Base-by-base conservation (phyloP, 2,113 vertebrate genomes). In the Ploceus nigricollis region DNA sequence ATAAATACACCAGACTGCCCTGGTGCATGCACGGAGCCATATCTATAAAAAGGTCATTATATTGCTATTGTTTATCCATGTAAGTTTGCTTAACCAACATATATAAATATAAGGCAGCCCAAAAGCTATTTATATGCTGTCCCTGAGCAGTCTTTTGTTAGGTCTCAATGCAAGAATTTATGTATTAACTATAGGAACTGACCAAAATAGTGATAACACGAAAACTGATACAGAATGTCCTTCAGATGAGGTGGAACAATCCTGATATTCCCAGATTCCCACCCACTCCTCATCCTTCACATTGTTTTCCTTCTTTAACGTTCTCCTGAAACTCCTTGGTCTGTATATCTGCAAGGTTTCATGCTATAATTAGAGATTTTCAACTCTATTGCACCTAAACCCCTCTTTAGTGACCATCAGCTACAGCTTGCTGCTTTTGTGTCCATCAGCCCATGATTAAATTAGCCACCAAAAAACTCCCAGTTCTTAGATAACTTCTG, bases 391-490 rank as follows among this genome's bases (percentile, higher is more conserved):
- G 48, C 23, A 35, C 40, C 23, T 11, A 56, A 50, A 54, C 1
- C 5, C 17, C 23, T 53, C 48, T 87, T 51, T 7, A 19, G 28
- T 72, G 68, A 82, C 61, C 84, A 83, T 63, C 80, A 90, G 84
- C 63, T 93, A 93, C 73, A 92, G 78, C 86, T 68, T 60, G 88
- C 45, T 57, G 87, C 87, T 94, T 91, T 68, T 84, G 87, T 78
- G 30, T 73, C 72, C 53, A 71, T 73, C 77, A 93, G 40, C 68
- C 82, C 35, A 37, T 30, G 47, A 79, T 40, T 81, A 79, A 76
- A 95, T 78, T 66, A 88, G 82, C 88, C 89, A 84, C 39, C 56
- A 87, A 78, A 82, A 96, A 13, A 9, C 3, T 3, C 12, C 25
- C 17, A 11, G 25, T 54, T 95, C 70, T 72, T 57, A 63, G 60